Evolutionary conservation across 2,797 vertebrate genomes (phyloP), one percentile per base, ranked within the genome.

Genomic region (Eleutherodactylus coqui): DNA sequence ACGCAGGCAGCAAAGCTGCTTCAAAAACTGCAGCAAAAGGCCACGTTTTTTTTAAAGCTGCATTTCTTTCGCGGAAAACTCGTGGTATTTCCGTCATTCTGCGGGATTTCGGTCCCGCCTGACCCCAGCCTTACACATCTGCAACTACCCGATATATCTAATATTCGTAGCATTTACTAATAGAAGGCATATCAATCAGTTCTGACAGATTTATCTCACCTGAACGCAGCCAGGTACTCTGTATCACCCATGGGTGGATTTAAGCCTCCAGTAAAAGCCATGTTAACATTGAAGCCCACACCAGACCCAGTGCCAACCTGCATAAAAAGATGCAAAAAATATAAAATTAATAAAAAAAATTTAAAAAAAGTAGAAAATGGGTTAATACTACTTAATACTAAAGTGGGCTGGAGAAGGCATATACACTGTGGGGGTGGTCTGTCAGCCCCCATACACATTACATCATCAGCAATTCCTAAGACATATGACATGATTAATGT

Each of bases 201-300:
- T 69, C 16, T 62, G 17, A 32, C 62, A 67, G 1, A 14, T 49
- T 77, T 1, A 6, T 34, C 76, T 95, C 93, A 99, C 98, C 98
- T 97, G 94, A 99, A 99, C 38, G 98, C 98, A 32, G 97, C 95
- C 87, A 99, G 91, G 92, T 99, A 99, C 13, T 99, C 98, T 0
- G 95, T 93, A 17, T 99, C 98, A 27, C 96, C 94, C 96, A 99
- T 98, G 2, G 97, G 97, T 10, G 97, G 98, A 4, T 98, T 97
- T 27, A 99, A 94, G 86, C 98, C 98, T 6, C 97, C 98, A 0
- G 98, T 97, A 88, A 98, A 99, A 55, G 98, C 97, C 95, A 99
- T 96, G 91, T 99, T 99, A 78, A 99, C 97, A 0, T 96, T 99
- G 92, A 98, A 99, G 89, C 98, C 98, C 34, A 93, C 89, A 7